Percentiles rank a stretch among this genome's conserved stretches.
Evolutionary conservation across 2,888 invertebrate genomes (phyloP).

Genomic region (Thereva nobilitata): DNA sequence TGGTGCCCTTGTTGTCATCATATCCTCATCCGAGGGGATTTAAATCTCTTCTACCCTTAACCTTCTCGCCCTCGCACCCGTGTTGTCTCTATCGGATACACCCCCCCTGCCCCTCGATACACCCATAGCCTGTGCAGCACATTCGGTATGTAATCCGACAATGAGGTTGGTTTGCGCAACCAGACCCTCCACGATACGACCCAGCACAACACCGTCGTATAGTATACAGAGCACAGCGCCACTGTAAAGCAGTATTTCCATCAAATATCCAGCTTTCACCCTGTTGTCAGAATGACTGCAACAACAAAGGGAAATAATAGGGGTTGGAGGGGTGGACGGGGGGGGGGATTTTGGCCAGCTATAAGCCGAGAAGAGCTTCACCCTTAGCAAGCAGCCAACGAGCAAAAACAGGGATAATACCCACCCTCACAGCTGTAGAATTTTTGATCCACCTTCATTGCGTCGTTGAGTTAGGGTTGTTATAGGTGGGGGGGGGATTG

Average conservation of each 20-base stretch:
- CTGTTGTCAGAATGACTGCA: slow-evolving; percentile 26
- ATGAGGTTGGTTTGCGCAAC: slow-evolving; percentile 26
- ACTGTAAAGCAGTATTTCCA: slow-evolving; percentile 28
- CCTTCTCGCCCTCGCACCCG: too few relatives aligned
- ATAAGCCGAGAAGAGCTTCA: neutral
- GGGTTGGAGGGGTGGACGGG: too few relatives aligned
- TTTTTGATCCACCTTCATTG: slow-evolving; percentile 20
- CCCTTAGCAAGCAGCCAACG: slow-evolving; percentile 30
- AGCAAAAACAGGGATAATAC: slow-evolving; percentile 33
- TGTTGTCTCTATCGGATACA: too few relatives aligned
- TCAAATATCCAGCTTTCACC: slow-evolving; percentile 29
- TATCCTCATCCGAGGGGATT: slow-evolving; percentile 28
- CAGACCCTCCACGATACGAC: slow-evolving; percentile 18
- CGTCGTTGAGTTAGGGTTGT: neutral
- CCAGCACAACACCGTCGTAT: too few relatives aligned
- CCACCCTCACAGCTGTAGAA: slow-evolving; percentile 13
- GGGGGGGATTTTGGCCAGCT: too few relatives aligned
- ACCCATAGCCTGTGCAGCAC: slow-evolving; percentile 6
- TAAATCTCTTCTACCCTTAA: slow-evolving; percentile 4
- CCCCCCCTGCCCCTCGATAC: neutral
- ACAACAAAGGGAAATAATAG: slow-evolving; percentile 1
- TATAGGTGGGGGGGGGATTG: neutral
- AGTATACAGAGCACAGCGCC: neutral
- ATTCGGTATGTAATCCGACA: slow-evolving; percentile 34
- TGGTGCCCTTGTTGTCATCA: slow-evolving; percentile 27